Evolutionary conservation across 2,113 vertebrate genomes (phyloP).

Genomic region (Labrus mixtus): DNA sequence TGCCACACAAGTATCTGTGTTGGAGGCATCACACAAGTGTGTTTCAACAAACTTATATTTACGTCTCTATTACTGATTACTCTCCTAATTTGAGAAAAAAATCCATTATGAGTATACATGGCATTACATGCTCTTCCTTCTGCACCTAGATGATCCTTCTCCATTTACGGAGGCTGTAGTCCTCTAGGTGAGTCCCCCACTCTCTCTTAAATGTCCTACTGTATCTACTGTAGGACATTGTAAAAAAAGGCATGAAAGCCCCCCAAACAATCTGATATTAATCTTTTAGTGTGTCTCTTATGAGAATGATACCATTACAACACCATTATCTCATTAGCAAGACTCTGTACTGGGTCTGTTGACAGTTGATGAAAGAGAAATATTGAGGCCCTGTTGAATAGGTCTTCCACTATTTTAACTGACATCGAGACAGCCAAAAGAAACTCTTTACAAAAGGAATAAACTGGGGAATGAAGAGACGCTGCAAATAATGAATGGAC

Average conservation of each 20-base stretch:
- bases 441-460: conserved; percentile 53
- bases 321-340: conserved; percentile 60
- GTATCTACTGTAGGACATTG: too few species aligned
- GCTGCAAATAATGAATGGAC: conserved; percentile 60
- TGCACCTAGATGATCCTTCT: background rate
- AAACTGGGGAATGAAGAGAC: conserved; percentile 44
- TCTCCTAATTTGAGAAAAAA: background rate
- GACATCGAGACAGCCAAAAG: conserved; percentile 36
- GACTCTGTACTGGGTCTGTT: conserved; percentile 37
- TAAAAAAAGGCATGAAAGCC: too few species aligned
- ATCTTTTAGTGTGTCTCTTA: background rate
- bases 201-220: background rate
- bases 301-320: conserved; percentile 24
- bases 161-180: too few species aligned
- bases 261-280: too few species aligned
- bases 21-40: too few species aligned
- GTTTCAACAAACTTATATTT: too few species aligned
- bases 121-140: background rate
- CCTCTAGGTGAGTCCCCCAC: too few species aligned
- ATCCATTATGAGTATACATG: background rate
- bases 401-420: conserved; percentile 54
- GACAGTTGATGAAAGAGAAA: conserved; percentile 64
- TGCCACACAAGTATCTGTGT: too few species aligned
- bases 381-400: conserved; percentile 61
- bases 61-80: background rate